These are phyloP conservation scores for Chlorops oryzae DNA, from an alignment of 1,140 invertebrate genomes.

Conservation along the genomic window DNA sequence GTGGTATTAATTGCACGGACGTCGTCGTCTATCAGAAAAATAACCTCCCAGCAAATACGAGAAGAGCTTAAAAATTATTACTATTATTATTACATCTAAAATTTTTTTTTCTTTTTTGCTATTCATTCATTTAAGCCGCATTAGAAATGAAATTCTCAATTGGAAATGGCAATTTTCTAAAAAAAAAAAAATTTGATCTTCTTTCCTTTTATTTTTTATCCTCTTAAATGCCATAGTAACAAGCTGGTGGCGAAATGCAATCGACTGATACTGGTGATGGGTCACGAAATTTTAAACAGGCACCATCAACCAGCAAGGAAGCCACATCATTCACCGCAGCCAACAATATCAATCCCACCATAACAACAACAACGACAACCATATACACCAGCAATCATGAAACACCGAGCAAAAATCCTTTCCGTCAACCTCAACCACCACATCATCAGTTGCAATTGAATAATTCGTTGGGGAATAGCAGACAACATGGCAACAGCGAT, in stretches of 20 bases:
- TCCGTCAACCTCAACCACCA: constrained; percentile 31
- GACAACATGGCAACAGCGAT: neutral
- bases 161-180: too few species aligned
- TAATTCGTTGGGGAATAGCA: neutral
- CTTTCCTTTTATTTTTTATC: too few species aligned
- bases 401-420: constrained; percentile 44
- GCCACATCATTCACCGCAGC: constrained; percentile 29
- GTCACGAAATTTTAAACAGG: constrained; percentile 30
- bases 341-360: constrained; percentile 19
- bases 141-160: too few species aligned
- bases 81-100: too few species aligned
- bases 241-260: constrained; percentile 46
- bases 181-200: too few species aligned
- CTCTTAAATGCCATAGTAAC: too few species aligned
- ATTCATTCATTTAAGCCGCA: too few species aligned
- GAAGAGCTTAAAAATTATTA: too few species aligned
- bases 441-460: constrained; percentile 10
- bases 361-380: constrained; percentile 5
- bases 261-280: constrained; percentile 47
- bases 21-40: too few species aligned
- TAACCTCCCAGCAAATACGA: too few species aligned
- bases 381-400: constrained; percentile 13
- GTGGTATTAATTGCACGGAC: too few species aligned
- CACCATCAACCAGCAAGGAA: constrained; percentile 11
- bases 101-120: too few species aligned